These are phyloP conservation scores for Empis livida DNA, from an alignment of 2,888 invertebrate genomes.

Conservation along the genomic window DNA sequence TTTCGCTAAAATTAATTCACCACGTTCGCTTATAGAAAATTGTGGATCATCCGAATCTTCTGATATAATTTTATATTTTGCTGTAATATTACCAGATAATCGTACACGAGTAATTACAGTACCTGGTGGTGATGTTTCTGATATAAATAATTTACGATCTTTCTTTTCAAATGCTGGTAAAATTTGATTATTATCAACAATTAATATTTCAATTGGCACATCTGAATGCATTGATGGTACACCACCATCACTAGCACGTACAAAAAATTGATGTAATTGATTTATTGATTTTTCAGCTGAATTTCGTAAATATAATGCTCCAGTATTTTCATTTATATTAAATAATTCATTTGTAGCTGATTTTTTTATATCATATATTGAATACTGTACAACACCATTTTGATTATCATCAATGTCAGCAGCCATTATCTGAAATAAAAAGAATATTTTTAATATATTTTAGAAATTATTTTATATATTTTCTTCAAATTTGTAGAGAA, in stretches of 20 bases:
- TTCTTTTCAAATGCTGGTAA: slow-evolving; percentile 64
- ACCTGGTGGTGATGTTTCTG: slow-evolving; percentile 58
- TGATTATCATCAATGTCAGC: slow-evolving; percentile 66
- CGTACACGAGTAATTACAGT: slow-evolving; percentile 55
- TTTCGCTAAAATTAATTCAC: slow-evolving; percentile 59
- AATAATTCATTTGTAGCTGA: slow-evolving; percentile 55
- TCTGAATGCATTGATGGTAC: slow-evolving; percentile 61
- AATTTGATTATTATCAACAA: slow-evolving; percentile 54
- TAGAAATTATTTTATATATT: background rate
- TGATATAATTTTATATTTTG: slow-evolving; percentile 50
- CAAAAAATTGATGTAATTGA: slow-evolving; percentile 75
- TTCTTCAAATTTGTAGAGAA: too few relatives aligned
- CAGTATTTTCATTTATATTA: slow-evolving; percentile 58
- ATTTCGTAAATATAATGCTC: slow-evolving; percentile 55
- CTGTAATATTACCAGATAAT: slow-evolving; percentile 48
- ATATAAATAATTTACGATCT: slow-evolving; percentile 64
- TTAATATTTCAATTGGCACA: slow-evolving; percentile 66
- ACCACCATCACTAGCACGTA: slow-evolving; percentile 76
- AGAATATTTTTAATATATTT: slow-evolving; percentile 13
- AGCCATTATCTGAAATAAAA: slow-evolving; percentile 45
- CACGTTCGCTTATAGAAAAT: slow-evolving; percentile 58
- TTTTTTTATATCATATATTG: slow-evolving; percentile 57
- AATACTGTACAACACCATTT: slow-evolving; percentile 59
- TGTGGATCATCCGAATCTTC: slow-evolving; percentile 45
- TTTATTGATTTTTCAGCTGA: slow-evolving; percentile 51